These are phyloP conservation scores for Pollachius pollachius DNA, from an alignment of 2,113 vertebrate genomes.

Conservation along the genomic window DNA sequence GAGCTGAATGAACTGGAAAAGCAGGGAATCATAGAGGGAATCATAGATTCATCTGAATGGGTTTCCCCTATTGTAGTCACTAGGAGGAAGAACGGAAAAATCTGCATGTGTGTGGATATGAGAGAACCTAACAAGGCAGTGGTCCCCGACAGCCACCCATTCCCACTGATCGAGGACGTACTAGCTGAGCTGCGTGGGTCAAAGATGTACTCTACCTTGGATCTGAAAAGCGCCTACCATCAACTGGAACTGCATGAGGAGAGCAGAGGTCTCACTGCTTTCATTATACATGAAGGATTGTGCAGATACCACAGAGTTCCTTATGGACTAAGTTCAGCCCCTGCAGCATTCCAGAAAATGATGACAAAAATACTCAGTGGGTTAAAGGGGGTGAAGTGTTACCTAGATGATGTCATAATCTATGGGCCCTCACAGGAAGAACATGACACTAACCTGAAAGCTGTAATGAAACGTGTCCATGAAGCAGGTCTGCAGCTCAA, in stretches of 20 bases:
- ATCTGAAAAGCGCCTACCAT: background rate
- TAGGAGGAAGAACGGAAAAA: background rate
- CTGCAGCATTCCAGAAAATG: slow-evolving; percentile 27
- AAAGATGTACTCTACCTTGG: background rate
- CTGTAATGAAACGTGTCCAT: slow-evolving; percentile 12
- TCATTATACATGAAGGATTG: slow-evolving; percentile 27
- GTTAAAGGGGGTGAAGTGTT: slow-evolving; percentile 20
- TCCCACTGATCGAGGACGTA: slow-evolving; percentile 18
- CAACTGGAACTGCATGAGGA: background rate
- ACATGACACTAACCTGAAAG: slow-evolving; percentile 17
- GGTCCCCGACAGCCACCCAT: slow-evolving; percentile 12
- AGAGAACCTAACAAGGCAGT: slow-evolving; percentile 7
- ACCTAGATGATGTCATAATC: slow-evolving; percentile 29
- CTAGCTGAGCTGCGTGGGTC: background rate
- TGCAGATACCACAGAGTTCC: slow-evolving; percentile 23
- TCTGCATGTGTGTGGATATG: background rate
- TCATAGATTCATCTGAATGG: slow-evolving; percentile 8
- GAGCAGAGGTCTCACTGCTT: slow-evolving; percentile 13
- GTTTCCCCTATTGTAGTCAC: slow-evolving; percentile 3
- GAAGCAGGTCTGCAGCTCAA: slow-evolving; percentile 14
- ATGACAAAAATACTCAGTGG: slow-evolving; percentile 19
- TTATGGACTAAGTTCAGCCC: slow-evolving; percentile 23
- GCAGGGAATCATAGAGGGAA: background rate
- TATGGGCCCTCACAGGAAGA: slow-evolving; percentile 8
- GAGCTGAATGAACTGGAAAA: background rate